Conservation (phyloP, 2,797 vertebrate genomes). For the Glossophaga mutica region DNA sequence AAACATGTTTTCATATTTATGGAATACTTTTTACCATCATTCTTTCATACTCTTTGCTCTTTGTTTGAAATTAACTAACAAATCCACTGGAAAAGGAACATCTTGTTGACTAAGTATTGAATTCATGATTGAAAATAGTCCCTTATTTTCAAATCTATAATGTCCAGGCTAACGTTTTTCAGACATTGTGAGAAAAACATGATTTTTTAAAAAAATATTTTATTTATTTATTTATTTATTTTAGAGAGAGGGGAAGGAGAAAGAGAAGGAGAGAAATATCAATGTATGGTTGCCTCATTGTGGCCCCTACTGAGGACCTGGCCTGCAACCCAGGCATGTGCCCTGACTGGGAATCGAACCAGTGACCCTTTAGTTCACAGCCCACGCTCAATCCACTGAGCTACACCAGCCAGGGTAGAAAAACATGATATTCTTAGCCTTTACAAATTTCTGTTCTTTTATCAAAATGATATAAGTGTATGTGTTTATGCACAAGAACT, state of each 20-base stretch:
- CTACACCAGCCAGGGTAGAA: too few relatives aligned
- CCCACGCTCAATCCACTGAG: too few relatives aligned
- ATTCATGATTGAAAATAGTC: neutral
- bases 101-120: neutral
- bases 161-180: neutral
- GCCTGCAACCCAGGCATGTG: too few relatives aligned
- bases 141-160: neutral
- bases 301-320: too few relatives aligned
- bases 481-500: neutral
- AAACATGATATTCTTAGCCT: neutral
- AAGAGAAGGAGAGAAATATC: too few relatives aligned
- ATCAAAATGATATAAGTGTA: neutral
- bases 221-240: too few relatives aligned
- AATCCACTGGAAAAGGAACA: neutral
- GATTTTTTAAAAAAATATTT: too few relatives aligned
- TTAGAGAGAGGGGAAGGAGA: too few relatives aligned
- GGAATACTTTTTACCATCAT: neutral
- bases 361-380: too few relatives aligned
- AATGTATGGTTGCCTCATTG: too few relatives aligned
- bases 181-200: neutral
- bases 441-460: neutral
- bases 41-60: neutral
- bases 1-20: neutral
- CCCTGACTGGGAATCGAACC: too few relatives aligned
- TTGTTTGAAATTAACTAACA: constrained; percentile 14